These are phyloP conservation scores for Myripristis murdjan DNA, from an alignment of 2,797 vertebrate species.

Conservation along the genomic window DNA sequence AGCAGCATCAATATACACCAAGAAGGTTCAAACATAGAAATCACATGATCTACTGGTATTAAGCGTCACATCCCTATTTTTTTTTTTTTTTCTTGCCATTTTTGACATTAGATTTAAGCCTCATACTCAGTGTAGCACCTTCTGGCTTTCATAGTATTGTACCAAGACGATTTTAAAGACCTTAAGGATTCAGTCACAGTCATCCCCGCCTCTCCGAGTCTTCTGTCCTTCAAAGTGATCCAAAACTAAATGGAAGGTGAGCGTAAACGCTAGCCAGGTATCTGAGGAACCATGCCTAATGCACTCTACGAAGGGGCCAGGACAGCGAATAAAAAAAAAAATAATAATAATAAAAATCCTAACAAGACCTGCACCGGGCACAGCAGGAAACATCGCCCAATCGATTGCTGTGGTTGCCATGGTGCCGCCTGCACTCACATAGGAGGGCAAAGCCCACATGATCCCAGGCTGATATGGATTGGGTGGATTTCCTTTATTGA, in stretches of 20 bases:
- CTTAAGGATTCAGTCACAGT: slow-evolving; percentile 48
- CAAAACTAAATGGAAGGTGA: slow-evolving; percentile 73
- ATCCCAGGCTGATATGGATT: slow-evolving; percentile 54
- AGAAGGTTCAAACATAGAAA: neutral
- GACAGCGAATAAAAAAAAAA: slow-evolving; percentile 65
- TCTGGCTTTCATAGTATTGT: slow-evolving; percentile 18
- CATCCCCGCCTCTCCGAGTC: slow-evolving; percentile 4
- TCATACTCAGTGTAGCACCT: slow-evolving; percentile 12
- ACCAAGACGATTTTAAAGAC: slow-evolving; percentile 30
- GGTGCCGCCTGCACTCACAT: slow-evolving; percentile 63
- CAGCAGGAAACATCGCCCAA: slow-evolving; percentile 59
- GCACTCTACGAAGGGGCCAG: slow-evolving; percentile 58
- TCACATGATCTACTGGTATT: neutral
- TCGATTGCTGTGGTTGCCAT: slow-evolving; percentile 79
- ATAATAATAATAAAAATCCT: slow-evolving; percentile 69
- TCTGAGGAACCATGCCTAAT: slow-evolving; percentile 70
- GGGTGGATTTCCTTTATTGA: slow-evolving; percentile 58
- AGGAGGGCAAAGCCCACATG: slow-evolving; percentile 60
- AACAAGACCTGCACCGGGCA: slow-evolving; percentile 67
- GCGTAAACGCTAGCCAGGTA: slow-evolving; percentile 50
- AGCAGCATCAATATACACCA: neutral
- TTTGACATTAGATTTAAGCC: slow-evolving; percentile 22
- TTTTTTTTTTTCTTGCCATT: slow-evolving; percentile 21
- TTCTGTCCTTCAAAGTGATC: slow-evolving; percentile 77
- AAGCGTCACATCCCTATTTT: slow-evolving; percentile 18